Evolutionary conservation across 2,888 invertebrate genomes (phyloP).

Genomic region (Hermodice carunculata): DNA sequence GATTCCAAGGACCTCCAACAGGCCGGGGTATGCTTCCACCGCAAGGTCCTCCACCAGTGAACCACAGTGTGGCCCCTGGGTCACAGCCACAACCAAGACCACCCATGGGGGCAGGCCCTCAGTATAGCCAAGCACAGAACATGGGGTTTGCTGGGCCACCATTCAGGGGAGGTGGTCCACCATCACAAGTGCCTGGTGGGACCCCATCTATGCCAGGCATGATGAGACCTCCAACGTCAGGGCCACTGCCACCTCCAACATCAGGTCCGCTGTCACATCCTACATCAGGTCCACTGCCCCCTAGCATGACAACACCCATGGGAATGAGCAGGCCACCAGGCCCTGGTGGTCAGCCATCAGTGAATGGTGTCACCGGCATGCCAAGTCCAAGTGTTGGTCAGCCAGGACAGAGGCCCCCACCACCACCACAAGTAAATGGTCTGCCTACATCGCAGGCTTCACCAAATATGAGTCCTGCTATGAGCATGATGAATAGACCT

Average conservation of each 20-base stretch:
- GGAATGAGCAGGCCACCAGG: too few relatives aligned
- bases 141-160: too few relatives aligned
- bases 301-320: too few relatives aligned
- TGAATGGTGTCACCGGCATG: not conserved
- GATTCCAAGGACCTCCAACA: not conserved
- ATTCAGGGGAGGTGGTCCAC: too few relatives aligned
- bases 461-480: too few relatives aligned
- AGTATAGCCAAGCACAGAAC: not conserved
- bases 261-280: not conserved
- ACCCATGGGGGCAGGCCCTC: too few relatives aligned
- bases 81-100: not conserved
- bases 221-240: constrained; percentile 4
- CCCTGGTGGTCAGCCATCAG: not conserved
- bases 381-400: not conserved
- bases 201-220: constrained; percentile 8
- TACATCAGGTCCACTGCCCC: constrained; percentile 6
- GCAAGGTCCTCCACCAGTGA: not conserved
- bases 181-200: not conserved
- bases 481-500: too few relatives aligned
- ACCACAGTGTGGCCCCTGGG: not conserved
- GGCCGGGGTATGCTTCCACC: constrained; percentile 4
- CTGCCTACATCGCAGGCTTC: too few relatives aligned
- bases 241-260: not conserved
- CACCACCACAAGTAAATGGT: too few relatives aligned
- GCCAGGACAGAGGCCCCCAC: too few relatives aligned